A percentile compares a stretch with the other conserved stretches of the same genome.
phyloP scores from a whole-genome alignment of 2,113 vertebrate genomes.

The Etheostoma spectabile region DNA sequence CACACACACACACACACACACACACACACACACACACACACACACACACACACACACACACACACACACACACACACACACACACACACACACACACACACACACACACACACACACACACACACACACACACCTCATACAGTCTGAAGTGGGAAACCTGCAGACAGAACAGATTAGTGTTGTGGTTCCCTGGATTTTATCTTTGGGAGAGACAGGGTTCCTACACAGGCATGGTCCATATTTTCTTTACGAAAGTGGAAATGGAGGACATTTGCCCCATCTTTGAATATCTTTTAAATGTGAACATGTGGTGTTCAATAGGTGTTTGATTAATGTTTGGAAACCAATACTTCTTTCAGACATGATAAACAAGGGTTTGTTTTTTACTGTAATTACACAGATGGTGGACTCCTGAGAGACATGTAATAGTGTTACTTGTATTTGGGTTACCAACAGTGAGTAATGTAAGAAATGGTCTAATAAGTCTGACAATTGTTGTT shows the following conservation, averaged over 20 bases:
- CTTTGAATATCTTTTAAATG: neutral
- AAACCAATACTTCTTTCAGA: too few relatives aligned
- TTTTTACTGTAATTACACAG: neutral
- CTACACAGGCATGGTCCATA: constrained; percentile 42
- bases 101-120: neutral
- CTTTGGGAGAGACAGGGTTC: constrained; percentile 57
- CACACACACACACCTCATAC: constrained; percentile 5
- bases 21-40: too few relatives aligned
- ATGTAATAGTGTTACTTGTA: too few relatives aligned
- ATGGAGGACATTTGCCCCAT: neutral
- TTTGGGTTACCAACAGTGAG: too few relatives aligned
- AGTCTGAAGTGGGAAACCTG: constrained; percentile 20
- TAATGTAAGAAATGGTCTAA: neutral
- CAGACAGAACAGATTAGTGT: constrained; percentile 53
- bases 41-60: too few relatives aligned
- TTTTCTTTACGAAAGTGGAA: neutral
- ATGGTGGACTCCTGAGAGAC: too few relatives aligned
- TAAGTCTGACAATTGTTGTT: neutral
- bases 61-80: neutral
- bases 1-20: too few relatives aligned
- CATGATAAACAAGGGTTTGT: too few relatives aligned
- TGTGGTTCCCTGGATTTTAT: constrained; percentile 45
- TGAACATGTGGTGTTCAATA: neutral
- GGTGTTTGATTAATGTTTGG: neutral
- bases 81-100: too few relatives aligned